phyloP scores from a whole-genome alignment of 2,888 invertebrate species.

The Drosophila barbarae region DNA sequence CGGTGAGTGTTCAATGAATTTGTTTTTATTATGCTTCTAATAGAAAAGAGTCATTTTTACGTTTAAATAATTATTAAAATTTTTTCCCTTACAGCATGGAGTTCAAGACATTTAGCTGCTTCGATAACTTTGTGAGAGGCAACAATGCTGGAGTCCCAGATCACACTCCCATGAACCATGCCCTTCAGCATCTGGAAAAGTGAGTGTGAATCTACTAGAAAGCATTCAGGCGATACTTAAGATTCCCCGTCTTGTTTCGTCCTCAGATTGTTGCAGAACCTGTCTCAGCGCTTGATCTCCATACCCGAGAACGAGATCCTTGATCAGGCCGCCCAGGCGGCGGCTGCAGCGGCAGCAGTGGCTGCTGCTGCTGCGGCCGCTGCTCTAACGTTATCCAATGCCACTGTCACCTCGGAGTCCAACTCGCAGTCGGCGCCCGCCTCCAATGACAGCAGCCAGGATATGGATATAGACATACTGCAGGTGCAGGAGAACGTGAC shows the following conservation, averaged over 20 bases:
- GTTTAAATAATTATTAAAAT: background rate
- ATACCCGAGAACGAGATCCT: slow-evolving; percentile 82
- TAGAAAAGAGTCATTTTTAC: no score
- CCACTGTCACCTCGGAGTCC: slow-evolving; percentile 55
- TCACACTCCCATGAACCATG: slow-evolving; percentile 86
- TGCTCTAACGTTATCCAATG: slow-evolving; percentile 71
- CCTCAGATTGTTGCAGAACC: slow-evolving; percentile 81
- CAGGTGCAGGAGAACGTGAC: slow-evolving; percentile 81
- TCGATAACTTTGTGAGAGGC: slow-evolving; percentile 92
- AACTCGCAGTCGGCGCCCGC: slow-evolving; percentile 61
- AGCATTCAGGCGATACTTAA: background rate
- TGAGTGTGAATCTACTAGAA: slow-evolving; percentile 74
- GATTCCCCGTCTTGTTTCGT: no score
- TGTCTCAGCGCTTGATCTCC: slow-evolving; percentile 82
- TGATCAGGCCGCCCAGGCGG: slow-evolving; percentile 79
- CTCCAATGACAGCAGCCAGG: slow-evolving; percentile 78
- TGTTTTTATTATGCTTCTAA: background rate
- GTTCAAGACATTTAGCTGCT: slow-evolving; percentile 91
- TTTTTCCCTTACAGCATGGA: slow-evolving; percentile 83
- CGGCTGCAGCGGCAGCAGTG: slow-evolving; percentile 77
- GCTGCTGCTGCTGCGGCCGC: slow-evolving; percentile 71
- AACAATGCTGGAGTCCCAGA: slow-evolving; percentile 90
- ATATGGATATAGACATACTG: slow-evolving; percentile 82
- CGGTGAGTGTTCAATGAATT: slow-evolving; percentile 81
- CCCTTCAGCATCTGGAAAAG: slow-evolving; percentile 87